phyloP scores from a whole-genome alignment of 2,797 vertebrate genomes.

The Ctenosaura bakeri region DNA sequence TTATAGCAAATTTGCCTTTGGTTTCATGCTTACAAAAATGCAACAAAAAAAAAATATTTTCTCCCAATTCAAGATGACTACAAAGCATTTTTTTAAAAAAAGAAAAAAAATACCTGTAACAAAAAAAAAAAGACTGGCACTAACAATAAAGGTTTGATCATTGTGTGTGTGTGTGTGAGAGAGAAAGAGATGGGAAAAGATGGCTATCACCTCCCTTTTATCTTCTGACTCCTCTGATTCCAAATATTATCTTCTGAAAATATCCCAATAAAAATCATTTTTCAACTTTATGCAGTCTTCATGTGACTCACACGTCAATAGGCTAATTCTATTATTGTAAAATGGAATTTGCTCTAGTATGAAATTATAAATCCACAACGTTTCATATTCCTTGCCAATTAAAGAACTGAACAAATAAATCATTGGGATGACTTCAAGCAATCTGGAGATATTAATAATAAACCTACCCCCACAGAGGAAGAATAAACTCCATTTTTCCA shows the following conservation, averaged over 20 bases:
- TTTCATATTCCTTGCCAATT: constrained; percentile 48
- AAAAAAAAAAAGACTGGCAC: constrained; percentile 53
- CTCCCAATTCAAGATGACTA: constrained; percentile 22
- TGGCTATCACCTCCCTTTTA: constrained; percentile 53
- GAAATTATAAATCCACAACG: constrained; percentile 43
- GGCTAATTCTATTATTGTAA: constrained; percentile 45
- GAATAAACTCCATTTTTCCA: constrained; percentile 31
- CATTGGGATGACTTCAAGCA: constrained; percentile 59
- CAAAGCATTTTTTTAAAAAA: not conserved
- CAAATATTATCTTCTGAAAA: constrained; percentile 23
- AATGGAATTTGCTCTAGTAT: not conserved
- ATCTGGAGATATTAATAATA: constrained; percentile 38
- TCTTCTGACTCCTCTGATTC: constrained; percentile 9
- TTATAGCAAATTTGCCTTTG: not conserved
- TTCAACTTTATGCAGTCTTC: not conserved
- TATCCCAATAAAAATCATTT: constrained; percentile 34
- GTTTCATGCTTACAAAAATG: not conserved
- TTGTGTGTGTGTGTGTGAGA: no score
- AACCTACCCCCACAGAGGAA: constrained; percentile 21
- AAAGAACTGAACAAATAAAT: constrained; percentile 68
- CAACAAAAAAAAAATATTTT: constrained; percentile 7
- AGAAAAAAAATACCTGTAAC: constrained; percentile 40
- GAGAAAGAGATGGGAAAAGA: constrained; percentile 11
- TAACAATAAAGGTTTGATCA: constrained; percentile 40
- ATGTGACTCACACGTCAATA: constrained; percentile 31